Evolutionary conservation across 2,888 invertebrate species (phyloP), one percentile per base, ranked within the genome.

Genomic region (Lepeophtheirus nordmannii): DNA sequence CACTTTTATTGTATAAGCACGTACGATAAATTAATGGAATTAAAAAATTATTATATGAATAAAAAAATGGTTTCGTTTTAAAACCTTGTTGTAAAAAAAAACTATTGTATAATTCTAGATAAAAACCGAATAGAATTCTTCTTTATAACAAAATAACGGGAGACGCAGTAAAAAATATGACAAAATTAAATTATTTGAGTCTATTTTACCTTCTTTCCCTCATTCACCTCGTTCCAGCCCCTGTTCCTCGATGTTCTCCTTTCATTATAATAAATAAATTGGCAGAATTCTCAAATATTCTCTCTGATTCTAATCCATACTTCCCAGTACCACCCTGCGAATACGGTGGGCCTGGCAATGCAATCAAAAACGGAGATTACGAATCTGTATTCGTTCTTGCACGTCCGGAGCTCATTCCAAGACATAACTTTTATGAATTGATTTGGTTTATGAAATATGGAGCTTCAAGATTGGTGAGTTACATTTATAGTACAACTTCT

Each of bases 191-290:
- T 7, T 7, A 30, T 5, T 30, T 30, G 30, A 30, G 30, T 30
- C 7, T 46, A 8, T 46, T 46, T 46, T 46, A 17, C 53, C 8
- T 46, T 14, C 53, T 46, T 8, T 46, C 17, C 53, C 2, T 46
- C 17, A 2, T 60, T 23, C 60, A 22, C 17, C 22, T 38, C 9
- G 66, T 66, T 10, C 66, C 66, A 39, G 66, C 66, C 10, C 66
- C 66, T n/a, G 66, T 66, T n/a, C 66, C 66, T 23, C 14, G 66
- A 23, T 66, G 66, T 30, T 66, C 66, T 7, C 66, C 66, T 22
- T 66, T 66, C 10, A 66, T 66, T 23, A 66, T 66, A 40, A 66
- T 66, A 39, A 66, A 66, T 40, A 66, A 66, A 23, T 39, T 66
- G 46, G 66, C 66, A n/a, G 66, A 66, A 41, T 66, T 23, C 41